phyloP scores from a whole-genome alignment of 1,140 invertebrate species.

The Chelonus insularis region DNA sequence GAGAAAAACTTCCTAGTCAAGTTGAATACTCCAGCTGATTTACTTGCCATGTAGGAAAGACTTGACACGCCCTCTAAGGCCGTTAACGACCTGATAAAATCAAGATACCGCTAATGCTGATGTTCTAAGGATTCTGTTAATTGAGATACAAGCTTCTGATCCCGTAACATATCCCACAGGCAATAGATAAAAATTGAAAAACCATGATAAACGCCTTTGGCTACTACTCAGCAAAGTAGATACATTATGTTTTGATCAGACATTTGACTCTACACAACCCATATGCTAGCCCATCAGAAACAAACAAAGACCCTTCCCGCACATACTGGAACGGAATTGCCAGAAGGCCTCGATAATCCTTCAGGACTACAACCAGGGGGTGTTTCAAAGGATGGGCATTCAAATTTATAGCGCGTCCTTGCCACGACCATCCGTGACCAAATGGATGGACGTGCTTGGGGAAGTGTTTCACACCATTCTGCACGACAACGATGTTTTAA shows the following conservation, averaged over 20 bases:
- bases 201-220: no score
- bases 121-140: conserved; percentile 4
- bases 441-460: background rate
- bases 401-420: background rate
- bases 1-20: background rate
- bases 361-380: background rate
- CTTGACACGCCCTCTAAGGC: background rate
- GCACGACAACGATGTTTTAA: background rate
- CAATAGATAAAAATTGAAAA: background rate
- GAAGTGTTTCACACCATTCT: background rate
- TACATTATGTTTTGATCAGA: background rate
- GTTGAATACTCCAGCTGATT: background rate
- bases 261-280: no score
- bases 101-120: conserved; percentile 28
- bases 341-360: background rate
- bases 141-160: background rate
- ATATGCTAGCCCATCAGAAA: background rate
- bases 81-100: conserved; percentile 32
- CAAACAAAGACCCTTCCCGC: background rate
- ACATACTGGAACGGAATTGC: background rate
- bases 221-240: background rate
- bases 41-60: background rate
- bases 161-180: background rate
- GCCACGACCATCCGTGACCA: background rate
- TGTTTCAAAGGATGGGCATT: background rate